phyloP scores from a whole-genome alignment of 2,888 invertebrate genomes.

The Lapara coniferarum region DNA sequence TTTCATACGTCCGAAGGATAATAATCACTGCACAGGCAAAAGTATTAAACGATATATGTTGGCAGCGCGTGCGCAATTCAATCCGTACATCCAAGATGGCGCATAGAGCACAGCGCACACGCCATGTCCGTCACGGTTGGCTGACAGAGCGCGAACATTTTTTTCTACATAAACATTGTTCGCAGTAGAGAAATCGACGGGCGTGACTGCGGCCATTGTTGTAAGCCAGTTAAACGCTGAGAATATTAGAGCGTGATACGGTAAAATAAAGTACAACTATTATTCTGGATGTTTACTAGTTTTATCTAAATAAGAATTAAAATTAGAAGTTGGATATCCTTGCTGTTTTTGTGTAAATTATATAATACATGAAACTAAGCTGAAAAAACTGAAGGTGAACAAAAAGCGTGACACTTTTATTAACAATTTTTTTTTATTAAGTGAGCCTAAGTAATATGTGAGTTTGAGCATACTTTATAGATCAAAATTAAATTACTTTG shows the following conservation, averaged over 20 bases:
- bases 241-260: conserved; percentile 80
- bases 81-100: conserved; percentile 80
- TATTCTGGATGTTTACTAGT: conserved; percentile 23
- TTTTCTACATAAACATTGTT: conserved; percentile 82
- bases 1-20: background rate
- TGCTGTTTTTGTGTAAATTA: background rate
- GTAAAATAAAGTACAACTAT: conserved; percentile 49
- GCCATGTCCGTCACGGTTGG: conserved; percentile 77
- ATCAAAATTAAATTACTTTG: background rate
- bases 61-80: conserved; percentile 68
- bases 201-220: conserved; percentile 80
- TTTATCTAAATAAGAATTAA: background rate
- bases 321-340: background rate
- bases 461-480: too few relatives aligned
- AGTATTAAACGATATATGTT: background rate
- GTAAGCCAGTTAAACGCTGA: conserved; percentile 71
- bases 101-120: conserved; percentile 75
- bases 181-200: conserved; percentile 80
- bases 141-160: conserved; percentile 71
- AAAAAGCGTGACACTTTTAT: too few relatives aligned
- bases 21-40: background rate
- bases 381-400: too few relatives aligned
- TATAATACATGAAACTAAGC: too few relatives aligned
- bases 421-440: too few relatives aligned
- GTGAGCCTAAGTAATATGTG: too few relatives aligned